A percentile compares a stretch with the other conserved stretches of the same genome.
Evolutionary conservation across 2,113 vertebrate species (phyloP).

Genomic region (Podilymbus podiceps): DNA sequence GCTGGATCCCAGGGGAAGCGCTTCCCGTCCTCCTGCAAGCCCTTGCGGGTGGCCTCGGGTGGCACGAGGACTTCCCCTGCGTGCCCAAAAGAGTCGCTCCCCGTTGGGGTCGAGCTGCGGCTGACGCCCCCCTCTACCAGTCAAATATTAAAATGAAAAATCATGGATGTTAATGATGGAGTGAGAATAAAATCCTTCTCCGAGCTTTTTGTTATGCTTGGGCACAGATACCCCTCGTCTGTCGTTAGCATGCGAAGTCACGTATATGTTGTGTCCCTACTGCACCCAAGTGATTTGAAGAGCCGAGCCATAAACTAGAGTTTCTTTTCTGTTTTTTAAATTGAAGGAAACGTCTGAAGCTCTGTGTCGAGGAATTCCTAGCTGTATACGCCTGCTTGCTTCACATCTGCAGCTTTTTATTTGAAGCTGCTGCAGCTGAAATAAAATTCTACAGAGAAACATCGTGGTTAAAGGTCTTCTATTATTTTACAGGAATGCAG

Average conservation of each 20-base stretch:
- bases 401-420: background rate
- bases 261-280: background rate
- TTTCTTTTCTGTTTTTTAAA: background rate
- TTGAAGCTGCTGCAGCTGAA: background rate
- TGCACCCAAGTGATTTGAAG: background rate
- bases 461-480: background rate
- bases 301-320: background rate
- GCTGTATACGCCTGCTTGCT: background rate
- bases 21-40: background rate
- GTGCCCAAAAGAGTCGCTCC: background rate
- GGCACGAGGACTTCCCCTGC: too few species aligned
- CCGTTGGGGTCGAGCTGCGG: accelerated
- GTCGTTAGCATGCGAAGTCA: background rate
- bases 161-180: accelerated
- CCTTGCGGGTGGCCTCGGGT: background rate
- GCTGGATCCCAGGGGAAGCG: accelerated
- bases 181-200: background rate
- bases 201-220: background rate
- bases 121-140: background rate
- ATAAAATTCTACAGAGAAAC: background rate
- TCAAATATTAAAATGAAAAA: background rate
- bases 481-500: background rate
- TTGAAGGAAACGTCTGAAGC: background rate
- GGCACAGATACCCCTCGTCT: background rate
- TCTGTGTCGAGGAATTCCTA: background rate